Evolutionary conservation across 2,888 invertebrate species (phyloP).

Genomic region (Myopa testacea): DNA sequence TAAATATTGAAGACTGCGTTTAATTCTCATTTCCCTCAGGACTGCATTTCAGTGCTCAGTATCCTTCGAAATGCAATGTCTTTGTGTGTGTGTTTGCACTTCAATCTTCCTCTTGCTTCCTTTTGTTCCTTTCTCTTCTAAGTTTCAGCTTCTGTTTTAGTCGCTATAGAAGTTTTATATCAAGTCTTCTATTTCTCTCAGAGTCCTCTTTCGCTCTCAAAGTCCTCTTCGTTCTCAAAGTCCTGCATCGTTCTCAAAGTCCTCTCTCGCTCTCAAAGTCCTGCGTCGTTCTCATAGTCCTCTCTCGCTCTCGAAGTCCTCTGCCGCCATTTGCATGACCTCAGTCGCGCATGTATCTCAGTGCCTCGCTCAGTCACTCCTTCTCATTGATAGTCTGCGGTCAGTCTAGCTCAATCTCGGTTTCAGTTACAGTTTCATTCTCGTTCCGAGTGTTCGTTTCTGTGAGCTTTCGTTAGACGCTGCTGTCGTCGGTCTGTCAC

Average conservation of each 20-base stretch:
- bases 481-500: constrained; percentile 20
- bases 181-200: background rate
- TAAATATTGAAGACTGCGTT: too few relatives aligned
- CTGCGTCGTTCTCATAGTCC: background rate
- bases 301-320: background rate
- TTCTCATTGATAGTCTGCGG: too few relatives aligned
- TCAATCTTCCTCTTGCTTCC: too few relatives aligned
- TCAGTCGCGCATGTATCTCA: too few relatives aligned
- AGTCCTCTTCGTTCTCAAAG: background rate
- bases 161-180: too few relatives aligned
- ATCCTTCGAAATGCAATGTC: too few relatives aligned
- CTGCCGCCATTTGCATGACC: too few relatives aligned
- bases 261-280: background rate
- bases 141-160: too few relatives aligned
- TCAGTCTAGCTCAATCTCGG: background rate
- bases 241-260: background rate
- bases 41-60: too few relatives aligned
- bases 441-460: background rate
- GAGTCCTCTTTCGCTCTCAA: background rate
- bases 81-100: too few relatives aligned
- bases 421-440: constrained; percentile 7
- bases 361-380: background rate
- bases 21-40: too few relatives aligned
- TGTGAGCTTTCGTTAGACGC: background rate
- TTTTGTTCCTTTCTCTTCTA: too few relatives aligned